Percentiles rank a stretch among this genome's conserved stretches.
Conservation (phyloP, 2,113 vertebrate genomes). For the Apodemus sylvaticus region DNA sequence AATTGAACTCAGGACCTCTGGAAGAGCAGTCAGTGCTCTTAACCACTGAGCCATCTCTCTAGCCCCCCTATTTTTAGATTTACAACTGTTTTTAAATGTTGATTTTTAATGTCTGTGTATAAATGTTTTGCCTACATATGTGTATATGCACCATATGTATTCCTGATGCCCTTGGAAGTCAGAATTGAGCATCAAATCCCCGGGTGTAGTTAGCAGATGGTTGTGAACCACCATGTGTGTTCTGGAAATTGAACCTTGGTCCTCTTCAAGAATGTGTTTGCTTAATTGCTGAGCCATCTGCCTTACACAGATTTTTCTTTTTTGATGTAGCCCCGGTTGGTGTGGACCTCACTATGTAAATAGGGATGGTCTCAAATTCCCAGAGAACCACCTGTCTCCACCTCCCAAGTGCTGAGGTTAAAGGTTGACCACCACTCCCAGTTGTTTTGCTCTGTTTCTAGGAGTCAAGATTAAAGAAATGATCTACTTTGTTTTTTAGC, state of each 20-base stretch:
- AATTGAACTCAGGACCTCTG: too few species aligned
- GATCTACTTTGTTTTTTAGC: not conserved
- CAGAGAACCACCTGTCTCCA: not conserved
- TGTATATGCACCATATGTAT: not conserved
- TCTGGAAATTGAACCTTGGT: not conserved
- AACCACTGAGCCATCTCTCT: too few species aligned
- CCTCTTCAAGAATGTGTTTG: not conserved
- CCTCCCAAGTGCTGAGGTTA: not conserved
- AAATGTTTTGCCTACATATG: not conserved
- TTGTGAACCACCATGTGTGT: not conserved
- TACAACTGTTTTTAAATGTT: not conserved
- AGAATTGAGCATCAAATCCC: not conserved
- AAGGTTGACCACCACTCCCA: not conserved
- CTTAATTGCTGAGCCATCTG: not conserved
- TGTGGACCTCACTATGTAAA: not conserved
- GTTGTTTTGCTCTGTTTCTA: not conserved
- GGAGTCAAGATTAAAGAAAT: not conserved
- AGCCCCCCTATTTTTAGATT: too few species aligned
- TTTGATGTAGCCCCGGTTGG: not conserved
- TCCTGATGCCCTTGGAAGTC: not conserved
- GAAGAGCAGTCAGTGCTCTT: too few species aligned
- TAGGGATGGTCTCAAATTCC: not conserved
- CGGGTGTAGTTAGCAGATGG: not conserved
- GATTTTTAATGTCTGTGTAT: not conserved
- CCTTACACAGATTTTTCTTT: not conserved